Percentiles rank a stretch among this genome's conserved stretches.
phyloP scores from a whole-genome alignment of 2,888 invertebrate genomes.

The Germaria angustata region DNA sequence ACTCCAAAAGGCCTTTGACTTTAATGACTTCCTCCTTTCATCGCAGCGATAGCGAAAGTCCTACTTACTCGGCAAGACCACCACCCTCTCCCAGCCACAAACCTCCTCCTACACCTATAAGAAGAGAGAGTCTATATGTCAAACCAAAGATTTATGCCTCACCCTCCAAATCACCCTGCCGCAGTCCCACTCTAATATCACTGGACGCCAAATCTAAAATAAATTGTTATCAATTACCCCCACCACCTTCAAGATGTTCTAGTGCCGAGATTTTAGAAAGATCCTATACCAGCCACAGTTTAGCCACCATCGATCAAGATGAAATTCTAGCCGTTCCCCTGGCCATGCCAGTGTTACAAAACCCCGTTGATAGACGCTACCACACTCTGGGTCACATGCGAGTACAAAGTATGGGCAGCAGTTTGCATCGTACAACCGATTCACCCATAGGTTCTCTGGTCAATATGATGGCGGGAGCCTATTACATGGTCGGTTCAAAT shows the following conservation, averaged over 20 bases:
- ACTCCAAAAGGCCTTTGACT: conserved; percentile 66
- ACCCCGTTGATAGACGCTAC: conserved; percentile 76
- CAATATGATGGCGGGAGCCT: conserved; percentile 72
- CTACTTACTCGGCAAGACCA: conserved; percentile 58
- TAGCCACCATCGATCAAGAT: conserved; percentile 77
- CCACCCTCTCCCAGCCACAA: conserved; percentile 71
- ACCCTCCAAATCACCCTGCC: conserved; percentile 69
- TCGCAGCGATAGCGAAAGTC: conserved; percentile 69
- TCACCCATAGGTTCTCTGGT: conserved; percentile 75
- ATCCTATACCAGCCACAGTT: conserved; percentile 75
- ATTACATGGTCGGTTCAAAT: conserved; percentile 51
- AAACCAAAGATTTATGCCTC: conserved; percentile 76
- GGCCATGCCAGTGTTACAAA: conserved; percentile 78
- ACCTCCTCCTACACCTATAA: conserved; percentile 75
- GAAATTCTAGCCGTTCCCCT: conserved; percentile 76
- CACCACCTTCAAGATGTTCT: conserved; percentile 75
- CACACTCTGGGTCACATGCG: conserved; percentile 79
- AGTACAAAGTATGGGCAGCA: conserved; percentile 77
- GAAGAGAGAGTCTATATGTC: conserved; percentile 75
- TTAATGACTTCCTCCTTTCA: conserved; percentile 70
- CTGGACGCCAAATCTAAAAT: conserved; percentile 58
- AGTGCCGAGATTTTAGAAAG: conserved; percentile 78
- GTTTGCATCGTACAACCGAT: conserved; percentile 74
- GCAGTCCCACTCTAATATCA: conserved; percentile 46
- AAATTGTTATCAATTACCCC: conserved; percentile 72